Evolutionary conservation across 2,113 vertebrate genomes (phyloP).

Genomic region (Rana temporaria): DNA sequence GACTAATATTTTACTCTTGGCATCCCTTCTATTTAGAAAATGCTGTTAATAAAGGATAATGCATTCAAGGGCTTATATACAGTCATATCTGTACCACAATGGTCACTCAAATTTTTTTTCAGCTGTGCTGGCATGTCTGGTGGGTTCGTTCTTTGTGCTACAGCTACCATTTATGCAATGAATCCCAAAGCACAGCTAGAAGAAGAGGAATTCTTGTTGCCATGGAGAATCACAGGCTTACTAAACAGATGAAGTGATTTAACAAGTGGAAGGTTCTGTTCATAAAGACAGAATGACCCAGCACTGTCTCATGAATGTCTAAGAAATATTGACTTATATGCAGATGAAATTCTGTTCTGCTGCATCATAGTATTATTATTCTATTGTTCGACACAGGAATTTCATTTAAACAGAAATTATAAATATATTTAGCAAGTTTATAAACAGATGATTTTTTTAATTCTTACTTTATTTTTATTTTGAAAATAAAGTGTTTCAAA

Average conservation of each 20-base stretch:
- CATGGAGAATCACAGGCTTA: conserved; percentile 28
- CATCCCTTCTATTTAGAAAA: too few relatives aligned
- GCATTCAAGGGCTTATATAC: too few relatives aligned
- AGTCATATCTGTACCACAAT: background rate
- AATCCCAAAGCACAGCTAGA: conserved; percentile 4
- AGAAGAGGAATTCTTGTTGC: conserved; percentile 24
- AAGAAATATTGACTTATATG: conserved; percentile 8
- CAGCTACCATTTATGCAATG: background rate
- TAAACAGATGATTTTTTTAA: background rate
- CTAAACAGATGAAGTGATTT: conserved; percentile 32
- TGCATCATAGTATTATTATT: background rate
- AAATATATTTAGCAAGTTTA: background rate
- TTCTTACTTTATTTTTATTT: too few relatives aligned
- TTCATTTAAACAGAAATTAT: background rate
- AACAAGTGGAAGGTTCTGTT: conserved; percentile 6
- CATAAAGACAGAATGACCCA: conserved; percentile 8
- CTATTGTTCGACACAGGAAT: background rate
- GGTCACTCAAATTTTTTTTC: background rate
- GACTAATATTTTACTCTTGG: too few relatives aligned
- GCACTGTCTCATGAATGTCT: conserved; percentile 21
- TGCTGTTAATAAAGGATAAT: too few relatives aligned
- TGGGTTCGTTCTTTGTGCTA: background rate
- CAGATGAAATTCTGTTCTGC: background rate
- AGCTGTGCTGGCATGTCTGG: conserved; percentile 1
- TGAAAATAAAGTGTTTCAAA: too few relatives aligned